Evolutionary conservation across 2,113 vertebrate genomes (phyloP).

Genomic region (Barbus barbus): DNA sequence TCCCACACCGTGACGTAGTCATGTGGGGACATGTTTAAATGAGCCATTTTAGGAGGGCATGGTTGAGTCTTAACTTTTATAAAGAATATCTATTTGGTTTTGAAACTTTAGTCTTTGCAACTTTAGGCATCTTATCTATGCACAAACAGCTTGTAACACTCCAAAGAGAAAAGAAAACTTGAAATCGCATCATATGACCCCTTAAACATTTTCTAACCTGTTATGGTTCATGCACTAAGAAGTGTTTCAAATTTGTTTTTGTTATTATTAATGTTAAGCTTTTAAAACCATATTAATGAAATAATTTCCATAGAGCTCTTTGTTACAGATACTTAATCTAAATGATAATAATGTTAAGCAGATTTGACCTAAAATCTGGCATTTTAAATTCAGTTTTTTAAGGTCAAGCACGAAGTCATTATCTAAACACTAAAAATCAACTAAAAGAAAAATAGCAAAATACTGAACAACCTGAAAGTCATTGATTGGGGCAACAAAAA

Average conservation of each 20-base stretch:
- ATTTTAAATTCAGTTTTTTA: background rate
- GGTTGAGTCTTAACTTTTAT: too few relatives aligned
- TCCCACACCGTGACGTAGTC: too few relatives aligned
- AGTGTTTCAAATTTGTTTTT: background rate
- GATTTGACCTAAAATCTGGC: background rate
- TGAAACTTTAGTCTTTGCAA: too few relatives aligned
- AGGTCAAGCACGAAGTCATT: too few relatives aligned
- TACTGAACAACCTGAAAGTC: conserved; percentile 22
- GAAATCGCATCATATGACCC: too few relatives aligned
- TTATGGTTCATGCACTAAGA: background rate
- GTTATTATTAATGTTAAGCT: background rate
- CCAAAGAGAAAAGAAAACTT: too few relatives aligned
- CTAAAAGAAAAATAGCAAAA: background rate
- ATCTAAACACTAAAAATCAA: too few relatives aligned
- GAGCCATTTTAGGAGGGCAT: too few relatives aligned
- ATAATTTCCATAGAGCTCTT: background rate
- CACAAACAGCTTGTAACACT: too few relatives aligned
- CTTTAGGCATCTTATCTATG: too few relatives aligned
- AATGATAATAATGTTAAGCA: background rate
- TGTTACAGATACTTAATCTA: background rate
- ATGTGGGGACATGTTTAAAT: too few relatives aligned
- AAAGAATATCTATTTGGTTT: too few relatives aligned
- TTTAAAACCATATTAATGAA: background rate
- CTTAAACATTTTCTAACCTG: background rate
- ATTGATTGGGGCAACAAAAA: background rate